Evolutionary conservation across 2,113 vertebrate species (phyloP).

Genomic region (Pagrus major): DNA sequence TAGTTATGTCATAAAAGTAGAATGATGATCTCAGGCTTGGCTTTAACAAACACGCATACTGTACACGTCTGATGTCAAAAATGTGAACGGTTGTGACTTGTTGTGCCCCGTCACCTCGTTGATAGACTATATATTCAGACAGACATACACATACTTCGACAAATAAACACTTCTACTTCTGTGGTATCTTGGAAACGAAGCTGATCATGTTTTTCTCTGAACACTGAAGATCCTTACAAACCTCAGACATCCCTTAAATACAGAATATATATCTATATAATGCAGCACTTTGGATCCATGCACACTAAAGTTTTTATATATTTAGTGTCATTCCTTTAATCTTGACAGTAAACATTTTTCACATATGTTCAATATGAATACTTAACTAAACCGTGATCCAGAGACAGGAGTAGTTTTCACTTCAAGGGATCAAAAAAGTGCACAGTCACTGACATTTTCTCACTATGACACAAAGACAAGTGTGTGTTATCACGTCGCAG

Average conservation of each 20-base stretch:
- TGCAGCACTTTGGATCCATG: background rate
- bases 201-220: background rate
- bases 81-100: background rate
- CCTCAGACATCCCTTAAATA: background rate
- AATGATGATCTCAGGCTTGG: conserved; percentile 19
- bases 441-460: background rate
- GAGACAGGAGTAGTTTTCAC: background rate
- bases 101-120: background rate
- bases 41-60: background rate
- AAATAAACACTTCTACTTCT: background rate
- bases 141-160: background rate
- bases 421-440: background rate
- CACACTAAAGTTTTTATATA: background rate
- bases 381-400: background rate
- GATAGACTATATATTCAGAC: background rate
- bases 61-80: background rate
- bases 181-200: background rate
- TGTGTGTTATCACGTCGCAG: background rate
- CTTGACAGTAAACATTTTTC: background rate
- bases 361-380: background rate
- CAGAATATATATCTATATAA: too few species aligned
- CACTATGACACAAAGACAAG: background rate
- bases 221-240: background rate
- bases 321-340: background rate
- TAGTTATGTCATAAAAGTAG: conserved; percentile 30